These are phyloP conservation scores for Heliocidaris erythrogramma DNA, from an alignment of 35 echinoderm and acorn worm genomes.

Conservation along the genomic window DNA sequence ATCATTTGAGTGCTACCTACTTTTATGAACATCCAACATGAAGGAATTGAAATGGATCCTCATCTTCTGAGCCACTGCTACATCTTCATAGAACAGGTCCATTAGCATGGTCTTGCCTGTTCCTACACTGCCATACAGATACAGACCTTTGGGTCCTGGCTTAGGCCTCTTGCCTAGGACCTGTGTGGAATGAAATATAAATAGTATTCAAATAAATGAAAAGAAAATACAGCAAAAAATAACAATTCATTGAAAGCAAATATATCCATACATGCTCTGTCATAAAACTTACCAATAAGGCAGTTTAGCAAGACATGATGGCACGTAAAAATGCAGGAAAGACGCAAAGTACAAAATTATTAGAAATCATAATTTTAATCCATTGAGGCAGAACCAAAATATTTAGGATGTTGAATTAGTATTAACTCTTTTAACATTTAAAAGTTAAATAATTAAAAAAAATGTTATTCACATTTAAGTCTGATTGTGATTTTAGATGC, in stretches of 20 bases:
- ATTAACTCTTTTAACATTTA: neutral
- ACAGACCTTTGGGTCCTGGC: constrained; percentile 77
- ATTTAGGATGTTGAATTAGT: no score
- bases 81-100: constrained; percentile 89
- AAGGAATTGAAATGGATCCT: constrained; percentile 97
- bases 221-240: neutral
- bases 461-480: no score
- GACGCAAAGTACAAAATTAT: no score
- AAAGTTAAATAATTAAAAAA: neutral
- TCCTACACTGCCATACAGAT: constrained; percentile 92
- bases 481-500: no score
- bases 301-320: neutral
- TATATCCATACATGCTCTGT: neutral
- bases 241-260: neutral
- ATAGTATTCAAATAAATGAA: neutral
- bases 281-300: neutral
- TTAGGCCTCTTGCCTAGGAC: constrained; percentile 56
- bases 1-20: constrained; percentile 54
- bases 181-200: constrained; percentile 19
- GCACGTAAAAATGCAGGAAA: no score
- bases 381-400: no score
- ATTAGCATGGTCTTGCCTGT: constrained; percentile 97
- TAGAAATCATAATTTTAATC: no score
- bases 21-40: constrained; percentile 95
- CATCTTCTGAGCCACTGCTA: constrained; percentile 67